A percentile compares a stretch with the other conserved stretches of the same genome.
These are phyloP conservation scores for Apodemia zela DNA, from an alignment of 2,888 invertebrate species.

Conservation along the genomic window DNA sequence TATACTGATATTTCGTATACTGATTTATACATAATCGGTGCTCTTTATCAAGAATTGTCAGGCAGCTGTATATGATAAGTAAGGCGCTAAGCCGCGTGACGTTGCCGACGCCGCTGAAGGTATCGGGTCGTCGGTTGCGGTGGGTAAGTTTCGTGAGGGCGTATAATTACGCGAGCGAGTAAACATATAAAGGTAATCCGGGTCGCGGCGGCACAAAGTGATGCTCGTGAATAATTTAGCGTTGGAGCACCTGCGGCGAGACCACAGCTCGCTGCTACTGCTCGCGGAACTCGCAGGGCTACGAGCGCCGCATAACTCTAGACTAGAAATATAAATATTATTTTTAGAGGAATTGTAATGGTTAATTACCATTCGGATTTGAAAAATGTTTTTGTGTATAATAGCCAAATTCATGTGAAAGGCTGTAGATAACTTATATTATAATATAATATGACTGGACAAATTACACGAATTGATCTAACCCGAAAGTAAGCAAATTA, in stretches of 20 bases:
- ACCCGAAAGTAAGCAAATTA: too few species aligned
- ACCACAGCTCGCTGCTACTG: conserved; percentile 48
- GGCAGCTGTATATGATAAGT: too few species aligned
- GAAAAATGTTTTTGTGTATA: too few species aligned
- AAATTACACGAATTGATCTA: too few species aligned
- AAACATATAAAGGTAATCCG: conserved; percentile 79
- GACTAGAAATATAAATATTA: not conserved
- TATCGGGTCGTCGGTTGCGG: conserved; percentile 30
- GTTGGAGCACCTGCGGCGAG: conserved; percentile 63
- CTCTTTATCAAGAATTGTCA: too few species aligned
- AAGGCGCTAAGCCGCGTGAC: not conserved
- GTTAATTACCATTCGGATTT: too few species aligned
- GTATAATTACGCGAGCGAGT: conserved; percentile 77
- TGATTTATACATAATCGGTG: too few species aligned
- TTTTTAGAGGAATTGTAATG: not conserved
- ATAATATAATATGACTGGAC: too few species aligned
- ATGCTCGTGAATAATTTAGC: conserved; percentile 75
- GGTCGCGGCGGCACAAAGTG: conserved; percentile 77
- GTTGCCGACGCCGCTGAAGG: not conserved
- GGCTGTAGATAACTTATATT: too few species aligned
- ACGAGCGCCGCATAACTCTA: conserved; percentile 20
- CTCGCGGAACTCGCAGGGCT: conserved; percentile 41
- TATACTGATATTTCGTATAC: too few species aligned
- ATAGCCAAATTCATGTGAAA: too few species aligned
- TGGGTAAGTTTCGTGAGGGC: conserved; percentile 70